Conservation (phyloP, 2,888 invertebrate species). For the Tenthredo scrophulariae region DNA sequence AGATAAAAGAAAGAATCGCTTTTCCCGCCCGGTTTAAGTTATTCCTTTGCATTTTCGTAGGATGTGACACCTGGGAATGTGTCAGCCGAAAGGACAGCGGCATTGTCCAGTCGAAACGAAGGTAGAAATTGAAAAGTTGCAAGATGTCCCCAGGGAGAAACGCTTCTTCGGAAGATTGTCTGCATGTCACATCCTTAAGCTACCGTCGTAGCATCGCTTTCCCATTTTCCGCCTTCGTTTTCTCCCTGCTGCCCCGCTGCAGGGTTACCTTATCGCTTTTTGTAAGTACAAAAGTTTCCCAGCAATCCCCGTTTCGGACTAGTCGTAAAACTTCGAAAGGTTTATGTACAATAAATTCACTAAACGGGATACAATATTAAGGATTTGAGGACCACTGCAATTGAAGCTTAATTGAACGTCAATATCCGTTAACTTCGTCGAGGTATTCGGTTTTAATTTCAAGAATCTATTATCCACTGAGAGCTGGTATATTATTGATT, state of each 20-base stretch:
- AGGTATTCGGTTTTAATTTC: background rate
- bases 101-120: slow-evolving; percentile 35
- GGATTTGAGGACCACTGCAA: background rate
- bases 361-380: background rate
- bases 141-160: slow-evolving; percentile 28
- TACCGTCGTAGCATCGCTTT: slow-evolving; percentile 28
- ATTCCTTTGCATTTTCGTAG: background rate
- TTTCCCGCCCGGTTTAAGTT: background rate
- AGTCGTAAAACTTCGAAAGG: background rate
- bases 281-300: background rate
- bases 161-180: slow-evolving; percentile 10
- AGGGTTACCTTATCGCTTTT: background rate
- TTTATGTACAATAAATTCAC: background rate
- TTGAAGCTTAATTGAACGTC: background rate
- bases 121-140: slow-evolving; percentile 49
- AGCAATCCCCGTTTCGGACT: background rate
- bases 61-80: slow-evolving; percentile 25
- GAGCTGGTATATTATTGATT: slow-evolving; percentile 4
- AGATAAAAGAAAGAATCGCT: background rate
- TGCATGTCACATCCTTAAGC: slow-evolving; percentile 23
- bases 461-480: background rate
- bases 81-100: slow-evolving; percentile 4
- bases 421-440: background rate
- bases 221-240: slow-evolving; percentile 5
- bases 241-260: background rate